Evolutionary conservation across 2,797 vertebrate genomes (phyloP).

Genomic region (Dromococcyx pavoninus): DNA sequence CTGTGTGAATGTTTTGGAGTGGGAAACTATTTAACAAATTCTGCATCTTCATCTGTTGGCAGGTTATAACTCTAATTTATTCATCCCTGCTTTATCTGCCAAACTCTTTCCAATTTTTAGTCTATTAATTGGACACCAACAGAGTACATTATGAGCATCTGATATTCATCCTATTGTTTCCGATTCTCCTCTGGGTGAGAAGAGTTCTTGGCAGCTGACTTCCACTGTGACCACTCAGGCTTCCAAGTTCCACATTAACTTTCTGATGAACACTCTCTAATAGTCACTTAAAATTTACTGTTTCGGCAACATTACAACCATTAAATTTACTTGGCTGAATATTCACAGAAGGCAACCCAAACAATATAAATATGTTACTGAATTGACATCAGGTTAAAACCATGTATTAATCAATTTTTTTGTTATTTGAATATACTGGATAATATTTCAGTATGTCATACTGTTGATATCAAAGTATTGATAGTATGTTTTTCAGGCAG

Average conservation of each 20-base stretch:
- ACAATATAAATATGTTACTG: background rate
- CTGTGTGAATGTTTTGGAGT: background rate
- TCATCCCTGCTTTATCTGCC: constrained; percentile 35
- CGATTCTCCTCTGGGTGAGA: constrained; percentile 19
- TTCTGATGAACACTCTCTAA: constrained; percentile 22
- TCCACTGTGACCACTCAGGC: background rate
- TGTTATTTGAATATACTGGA: background rate
- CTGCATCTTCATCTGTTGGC: background rate
- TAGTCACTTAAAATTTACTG: constrained; percentile 34
- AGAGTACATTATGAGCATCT: background rate
- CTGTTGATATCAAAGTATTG: background rate
- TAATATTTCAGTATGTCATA: background rate
- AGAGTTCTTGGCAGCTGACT: constrained; percentile 16
- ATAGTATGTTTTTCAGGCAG: background rate
- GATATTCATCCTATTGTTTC: constrained; percentile 23
- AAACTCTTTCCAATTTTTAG: constrained; percentile 22
- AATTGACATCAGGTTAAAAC: background rate
- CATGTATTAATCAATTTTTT: background rate
- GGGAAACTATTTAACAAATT: background rate
- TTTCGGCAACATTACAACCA: background rate
- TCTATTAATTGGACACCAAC: constrained; percentile 55
- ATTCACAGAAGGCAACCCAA: background rate
- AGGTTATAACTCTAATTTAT: constrained; percentile 35
- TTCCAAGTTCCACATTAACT: constrained; percentile 20
- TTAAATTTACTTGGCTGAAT: constrained; percentile 13